Evolutionary conservation across 2,888 invertebrate genomes (phyloP).

Genomic region (Bembecia ichneumoniformis): DNA sequence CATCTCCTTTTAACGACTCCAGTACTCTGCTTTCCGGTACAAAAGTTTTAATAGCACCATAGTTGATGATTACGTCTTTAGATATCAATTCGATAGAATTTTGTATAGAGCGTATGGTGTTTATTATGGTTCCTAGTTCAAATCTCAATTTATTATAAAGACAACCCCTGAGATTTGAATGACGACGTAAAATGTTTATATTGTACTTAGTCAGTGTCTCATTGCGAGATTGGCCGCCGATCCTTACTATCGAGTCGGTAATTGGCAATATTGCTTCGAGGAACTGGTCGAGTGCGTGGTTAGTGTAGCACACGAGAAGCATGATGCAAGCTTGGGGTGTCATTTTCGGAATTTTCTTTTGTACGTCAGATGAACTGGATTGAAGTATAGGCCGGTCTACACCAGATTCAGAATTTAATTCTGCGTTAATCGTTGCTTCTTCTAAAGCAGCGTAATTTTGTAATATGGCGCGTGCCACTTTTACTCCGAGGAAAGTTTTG

Average conservation of each 20-base stretch:
- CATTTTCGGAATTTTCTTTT: too few species aligned
- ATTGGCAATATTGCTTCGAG: constrained; percentile 76
- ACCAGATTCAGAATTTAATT: neutral
- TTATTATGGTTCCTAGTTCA: constrained; percentile 18
- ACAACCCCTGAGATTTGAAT: neutral
- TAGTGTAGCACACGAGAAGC: constrained; percentile 85
- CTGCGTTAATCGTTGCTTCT: too few species aligned
- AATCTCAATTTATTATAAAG: neutral
- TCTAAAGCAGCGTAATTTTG: constrained; percentile 47
- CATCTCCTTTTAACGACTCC: constrained; percentile 16
- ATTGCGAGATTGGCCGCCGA: constrained; percentile 78
- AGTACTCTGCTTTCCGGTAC: constrained; percentile 19
- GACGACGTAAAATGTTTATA: constrained; percentile 39
- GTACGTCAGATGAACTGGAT: neutral
- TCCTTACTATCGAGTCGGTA: constrained; percentile 74
- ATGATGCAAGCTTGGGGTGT: constrained; percentile 54
- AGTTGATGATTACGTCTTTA: constrained; percentile 29
- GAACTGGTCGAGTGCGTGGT: constrained; percentile 90
- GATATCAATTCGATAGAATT: too few species aligned
- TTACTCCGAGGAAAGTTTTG: constrained; percentile 83
- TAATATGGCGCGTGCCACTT: constrained; percentile 78
- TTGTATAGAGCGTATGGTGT: too few species aligned
- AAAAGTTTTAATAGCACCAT: constrained; percentile 11
- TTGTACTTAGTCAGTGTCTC: constrained; percentile 52
- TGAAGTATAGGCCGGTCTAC: too few species aligned